Base-by-base conservation (phyloP, 2,888 invertebrate species). In the Caenorhabditis imperialis region DNA sequence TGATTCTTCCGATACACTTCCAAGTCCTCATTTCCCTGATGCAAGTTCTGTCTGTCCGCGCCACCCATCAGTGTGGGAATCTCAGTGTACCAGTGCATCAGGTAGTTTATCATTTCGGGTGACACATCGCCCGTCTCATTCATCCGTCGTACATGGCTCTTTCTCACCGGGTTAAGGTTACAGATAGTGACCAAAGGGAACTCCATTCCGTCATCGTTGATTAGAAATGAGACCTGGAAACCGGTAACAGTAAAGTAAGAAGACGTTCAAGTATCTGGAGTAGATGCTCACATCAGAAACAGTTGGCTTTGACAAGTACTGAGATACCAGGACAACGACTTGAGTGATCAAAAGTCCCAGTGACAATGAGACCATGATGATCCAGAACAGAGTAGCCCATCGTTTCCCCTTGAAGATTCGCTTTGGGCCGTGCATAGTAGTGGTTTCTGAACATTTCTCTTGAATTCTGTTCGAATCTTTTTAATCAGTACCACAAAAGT, bases 351-450 rank as follows among this genome's bases (percentile, higher is more conserved):
- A 10, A 25, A 58, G 57, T 23, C 63, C 54, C 40, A 78, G 70
- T 6, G 62, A 69, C 40, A 65, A 47, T 7, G 74, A 67, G 5
- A 80, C 71, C 35, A 69, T 53, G 7, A 71, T 55, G n/a, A 60
- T 22, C 80, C 80, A 80, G 65, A 80, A 76, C 2, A 67, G 18
- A 8, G 47, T 47, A 3, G 71, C 70, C 67, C 70, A 72, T 47
- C 60, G 37, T 57, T 75, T 75, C n/a, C 75, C 75, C 14, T 53
- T 40, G 72, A 84, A 85, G 16, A 85, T 69, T 25, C 85, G 58
- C 44, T 82, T 67, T 33, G 84, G 79, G 35, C 85, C 85, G 76
- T 85, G 86, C 67, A 86, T 77, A n/a, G 85, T 82, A 1, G 85
- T 82, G n/a, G 86, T 82, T 16, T 81, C 85, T 85, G 60, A 35